Percentiles rank a stretch among this genome's conserved stretches.
phyloP scores from a whole-genome alignment of 2,113 vertebrate genomes.

The Odontesthes bonariensis region DNA sequence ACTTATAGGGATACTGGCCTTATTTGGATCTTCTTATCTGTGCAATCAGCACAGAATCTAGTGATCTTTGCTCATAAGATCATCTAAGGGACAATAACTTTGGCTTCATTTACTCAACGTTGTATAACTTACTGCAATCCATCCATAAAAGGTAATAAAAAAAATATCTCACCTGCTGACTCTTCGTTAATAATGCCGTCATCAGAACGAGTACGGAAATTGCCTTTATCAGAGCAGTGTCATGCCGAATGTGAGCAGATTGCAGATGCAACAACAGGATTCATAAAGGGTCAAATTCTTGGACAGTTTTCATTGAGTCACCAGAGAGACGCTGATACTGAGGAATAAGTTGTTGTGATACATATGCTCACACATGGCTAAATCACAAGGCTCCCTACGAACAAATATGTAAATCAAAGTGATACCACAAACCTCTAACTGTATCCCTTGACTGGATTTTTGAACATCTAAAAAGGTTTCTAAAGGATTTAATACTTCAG shows the following conservation, averaged over 20 bases:
- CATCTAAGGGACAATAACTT: neutral
- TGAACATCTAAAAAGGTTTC: slow-evolving; percentile 21
- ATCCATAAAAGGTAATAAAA: neutral
- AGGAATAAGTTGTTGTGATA: too few species aligned
- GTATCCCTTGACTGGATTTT: neutral
- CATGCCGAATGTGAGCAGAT: neutral
- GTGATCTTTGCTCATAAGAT: too few species aligned
- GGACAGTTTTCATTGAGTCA: too few species aligned
- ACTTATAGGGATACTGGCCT: too few species aligned
- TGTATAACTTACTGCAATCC: neutral
- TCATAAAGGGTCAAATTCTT: too few species aligned
- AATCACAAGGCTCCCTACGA: neutral
- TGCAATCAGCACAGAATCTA: too few species aligned
- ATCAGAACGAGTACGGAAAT: neutral
- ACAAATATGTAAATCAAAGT: neutral
- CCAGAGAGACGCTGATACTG: too few species aligned
- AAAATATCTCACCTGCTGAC: neutral
- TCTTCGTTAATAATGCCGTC: neutral
- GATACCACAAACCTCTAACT: neutral
- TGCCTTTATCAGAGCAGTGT: slow-evolving; percentile 23
- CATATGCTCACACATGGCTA: too few species aligned
- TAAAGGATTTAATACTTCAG: too few species aligned
- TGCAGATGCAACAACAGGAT: neutral
- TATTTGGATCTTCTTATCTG: too few species aligned
- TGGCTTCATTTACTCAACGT: neutral